phyloP scores from a whole-genome alignment of 2,888 invertebrate genomes.

The Abscondita cerata region DNA sequence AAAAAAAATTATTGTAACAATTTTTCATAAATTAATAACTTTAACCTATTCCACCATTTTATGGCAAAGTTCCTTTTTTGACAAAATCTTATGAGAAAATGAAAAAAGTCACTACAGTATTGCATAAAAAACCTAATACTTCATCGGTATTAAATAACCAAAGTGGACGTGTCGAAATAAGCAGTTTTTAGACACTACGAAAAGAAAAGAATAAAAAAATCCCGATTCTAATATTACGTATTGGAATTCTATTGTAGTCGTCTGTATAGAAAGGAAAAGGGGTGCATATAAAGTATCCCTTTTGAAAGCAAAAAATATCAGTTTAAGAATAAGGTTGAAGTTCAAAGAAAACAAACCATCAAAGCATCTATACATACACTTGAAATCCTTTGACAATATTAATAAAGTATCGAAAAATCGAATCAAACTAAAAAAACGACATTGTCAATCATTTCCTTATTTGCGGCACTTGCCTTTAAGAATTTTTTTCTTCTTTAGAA shows the following conservation, averaged over 20 bases:
- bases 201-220: slow-evolving; percentile 5
- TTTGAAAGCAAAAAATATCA: slow-evolving; percentile 11
- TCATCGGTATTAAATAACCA: too few relatives aligned
- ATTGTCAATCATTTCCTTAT: slow-evolving; percentile 11
- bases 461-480: slow-evolving; percentile 5
- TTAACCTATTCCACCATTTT: too few relatives aligned
- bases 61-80: too few relatives aligned
- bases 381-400: slow-evolving; percentile 9
- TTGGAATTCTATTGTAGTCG: slow-evolving; percentile 11
- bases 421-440: slow-evolving; percentile 10
- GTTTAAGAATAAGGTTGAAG: slow-evolving; percentile 12
- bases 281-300: slow-evolving; percentile 11
- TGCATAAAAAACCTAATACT: too few relatives aligned
- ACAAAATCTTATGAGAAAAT: too few relatives aligned
- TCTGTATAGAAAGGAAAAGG: slow-evolving; percentile 10
- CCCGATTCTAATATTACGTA: slow-evolving; percentile 9
- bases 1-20: too few relatives aligned
- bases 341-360: slow-evolving; percentile 13
- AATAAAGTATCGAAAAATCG: slow-evolving; percentile 8
- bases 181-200: not conserved
- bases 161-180: not conserved
- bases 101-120: too few relatives aligned
- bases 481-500: not conserved
- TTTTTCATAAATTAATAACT: too few relatives aligned
- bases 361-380: slow-evolving; percentile 8